Base-by-base conservation (phyloP, 2,113 vertebrate genomes). In the Bubo bubo region DNA sequence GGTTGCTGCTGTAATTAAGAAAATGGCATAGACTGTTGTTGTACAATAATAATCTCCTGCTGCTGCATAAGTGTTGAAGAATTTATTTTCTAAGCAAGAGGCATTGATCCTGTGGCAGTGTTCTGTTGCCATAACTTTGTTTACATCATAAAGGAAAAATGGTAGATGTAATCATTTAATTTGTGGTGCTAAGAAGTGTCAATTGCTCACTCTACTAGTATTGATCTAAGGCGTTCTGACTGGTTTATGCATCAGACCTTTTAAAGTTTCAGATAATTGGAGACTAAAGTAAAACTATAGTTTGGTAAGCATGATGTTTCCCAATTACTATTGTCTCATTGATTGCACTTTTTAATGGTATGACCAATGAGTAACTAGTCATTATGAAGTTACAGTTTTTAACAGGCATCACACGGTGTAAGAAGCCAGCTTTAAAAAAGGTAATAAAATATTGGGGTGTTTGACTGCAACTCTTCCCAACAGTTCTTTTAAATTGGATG, bases 101-200 rank as follows among this genome's bases (percentile, higher is more conserved):
- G 91, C 91, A 91, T 96, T 82, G 96, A 95, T 97, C 71, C 62
- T 37, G 70, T 94, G 73, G 50, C 77, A 93, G 32, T 27, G 34
- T 89, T 91, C 53, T 82, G 58, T 79, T 95, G 80, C 86, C 84
- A 72, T 93, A 94, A 97, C 62, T 76, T 94, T 93, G 93, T 95
- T 97, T 96, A 82, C 87, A 94, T 94, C 73, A 91, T 47, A 91
- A 79, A 94, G 86, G 58, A 95, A 86, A 95, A 91, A 95, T 95
- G 62, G 82, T 92, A 87, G 80, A 87, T 82, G 70, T 88, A 95
- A 95, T 96, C 32, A 91, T 96, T 95, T 97, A 97, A 96, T 97
- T 95, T 95, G 85, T 88, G 66, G 52, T 23, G 39, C 71, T 96
- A 75, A 80, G 77, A 86, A 88, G 84, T 85, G 89, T 94, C 91